phyloP scores from a whole-genome alignment of 64 coral and sea anemone genomes.

The Cladopsammia gracilis region DNA sequence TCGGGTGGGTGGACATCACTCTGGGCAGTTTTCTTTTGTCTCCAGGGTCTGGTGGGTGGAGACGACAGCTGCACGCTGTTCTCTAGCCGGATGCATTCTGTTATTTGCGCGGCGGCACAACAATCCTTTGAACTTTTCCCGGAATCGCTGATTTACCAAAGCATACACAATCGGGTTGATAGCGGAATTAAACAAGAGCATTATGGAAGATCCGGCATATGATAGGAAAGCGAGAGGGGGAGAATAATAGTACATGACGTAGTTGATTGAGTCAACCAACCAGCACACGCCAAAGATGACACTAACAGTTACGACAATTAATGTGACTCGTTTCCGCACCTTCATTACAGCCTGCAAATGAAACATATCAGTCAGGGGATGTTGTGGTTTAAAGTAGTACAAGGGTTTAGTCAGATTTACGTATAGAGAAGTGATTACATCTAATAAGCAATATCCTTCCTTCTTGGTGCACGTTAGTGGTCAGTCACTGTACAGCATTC shows the following conservation, averaged over 20 bases:
- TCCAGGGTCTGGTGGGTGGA: no score
- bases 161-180: slow-evolving; percentile 19
- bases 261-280: neutral
- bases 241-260: neutral
- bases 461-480: no score
- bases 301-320: slow-evolving; percentile 1
- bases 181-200: slow-evolving; percentile 23
- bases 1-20: no score
- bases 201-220: neutral
- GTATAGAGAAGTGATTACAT: no score
- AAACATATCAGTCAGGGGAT: no score
- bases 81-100: no score
- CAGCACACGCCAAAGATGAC: slow-evolving; percentile 31
- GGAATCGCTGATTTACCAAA: neutral
- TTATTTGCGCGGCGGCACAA: neutral
- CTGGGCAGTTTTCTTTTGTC: no score
- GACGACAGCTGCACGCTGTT: no score
- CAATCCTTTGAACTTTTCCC: neutral
- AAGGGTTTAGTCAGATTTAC: no score
- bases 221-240: neutral
- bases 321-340: neutral
- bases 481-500: no score
- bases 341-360: neutral
- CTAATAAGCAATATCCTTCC: no score
- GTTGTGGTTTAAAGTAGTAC: no score